Evolutionary conservation across 2,888 invertebrate genomes (phyloP), one percentile per base, ranked within the genome.

Genomic region (Germaria angustata): DNA sequence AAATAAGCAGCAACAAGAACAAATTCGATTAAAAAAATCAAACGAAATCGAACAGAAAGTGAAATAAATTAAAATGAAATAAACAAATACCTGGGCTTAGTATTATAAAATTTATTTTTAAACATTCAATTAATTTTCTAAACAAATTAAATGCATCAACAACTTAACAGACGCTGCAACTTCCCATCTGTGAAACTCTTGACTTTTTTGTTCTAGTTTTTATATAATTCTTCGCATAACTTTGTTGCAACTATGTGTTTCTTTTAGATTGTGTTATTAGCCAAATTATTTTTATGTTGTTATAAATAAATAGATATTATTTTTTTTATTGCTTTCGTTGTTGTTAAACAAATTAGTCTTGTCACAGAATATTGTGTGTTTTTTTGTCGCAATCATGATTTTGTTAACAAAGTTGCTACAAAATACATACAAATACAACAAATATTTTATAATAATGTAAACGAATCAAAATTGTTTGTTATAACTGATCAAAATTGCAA

Each of bases 291-390:
- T 28, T 4, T 15, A 28, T 28, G 9, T 17, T 46, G 46, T 8
- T 13, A 24, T 8, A 22, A 11, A 11, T 4, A 13, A 49, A 2
- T 13, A 59, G 34, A 76, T 59, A 28, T 65, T 49, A 13, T 63
- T 2, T 59, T 32, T 59, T 15, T n/a, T 22, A n/a, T 15, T 34
- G n/a, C n/a, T 44, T 11, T 15, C 55, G 22, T 32, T 65, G 55
- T 75, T 76, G 66, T 81, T 77, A 73, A 77, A 73, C 77, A 81
- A 81, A 81, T 68, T 69, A 61, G 32, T 81, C 78, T 81, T 78
- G 73, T 68, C 73, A 72, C 72, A 57, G 68, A 71, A 44, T 6
- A 13, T 15, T 28, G 11, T 57, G 7, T 55, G 17, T n/a, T 8
- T 34, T 59, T 44, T 57, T 34, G 13, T 55, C 28, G 61, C n/a